Percentiles rank a stretch among this genome's conserved stretches.
Conservation (phyloP, 2,113 vertebrate genomes). For the Tursiops truncatus region DNA sequence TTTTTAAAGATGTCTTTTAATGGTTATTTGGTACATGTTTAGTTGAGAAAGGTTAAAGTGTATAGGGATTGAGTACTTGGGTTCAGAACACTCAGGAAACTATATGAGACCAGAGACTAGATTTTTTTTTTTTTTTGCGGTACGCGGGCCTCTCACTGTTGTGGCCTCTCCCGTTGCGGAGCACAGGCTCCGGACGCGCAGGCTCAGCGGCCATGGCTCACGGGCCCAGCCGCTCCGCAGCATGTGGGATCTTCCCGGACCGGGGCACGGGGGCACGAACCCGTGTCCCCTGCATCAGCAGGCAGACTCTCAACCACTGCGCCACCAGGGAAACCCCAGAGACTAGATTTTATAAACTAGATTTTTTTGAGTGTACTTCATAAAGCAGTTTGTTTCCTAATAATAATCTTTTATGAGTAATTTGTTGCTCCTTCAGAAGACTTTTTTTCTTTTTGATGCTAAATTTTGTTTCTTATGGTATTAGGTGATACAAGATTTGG, state of each 20-base stretch:
- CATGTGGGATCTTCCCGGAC: too few species aligned
- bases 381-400: not conserved
- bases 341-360: not conserved
- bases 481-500: not conserved
- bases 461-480: not conserved
- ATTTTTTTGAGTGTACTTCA: not conserved
- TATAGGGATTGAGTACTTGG: not conserved
- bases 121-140: not conserved
- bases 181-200: too few species aligned
- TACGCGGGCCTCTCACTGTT: too few species aligned
- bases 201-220: too few species aligned
- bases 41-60: not conserved
- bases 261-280: too few species aligned
- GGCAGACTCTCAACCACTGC: too few species aligned
- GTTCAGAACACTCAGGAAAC: not conserved
- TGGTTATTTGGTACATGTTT: not conserved
- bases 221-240: too few species aligned
- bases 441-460: not conserved
- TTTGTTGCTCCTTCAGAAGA: not conserved
- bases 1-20: conserved; percentile 1
- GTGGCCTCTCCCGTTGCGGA: too few species aligned
- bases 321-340: not conserved
- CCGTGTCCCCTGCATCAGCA: too few species aligned
- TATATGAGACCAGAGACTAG: not conserved
- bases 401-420: conserved; percentile 21